phyloP scores from a whole-genome alignment of 2,797 vertebrate genomes.

The Phoebastria nigripes region DNA sequence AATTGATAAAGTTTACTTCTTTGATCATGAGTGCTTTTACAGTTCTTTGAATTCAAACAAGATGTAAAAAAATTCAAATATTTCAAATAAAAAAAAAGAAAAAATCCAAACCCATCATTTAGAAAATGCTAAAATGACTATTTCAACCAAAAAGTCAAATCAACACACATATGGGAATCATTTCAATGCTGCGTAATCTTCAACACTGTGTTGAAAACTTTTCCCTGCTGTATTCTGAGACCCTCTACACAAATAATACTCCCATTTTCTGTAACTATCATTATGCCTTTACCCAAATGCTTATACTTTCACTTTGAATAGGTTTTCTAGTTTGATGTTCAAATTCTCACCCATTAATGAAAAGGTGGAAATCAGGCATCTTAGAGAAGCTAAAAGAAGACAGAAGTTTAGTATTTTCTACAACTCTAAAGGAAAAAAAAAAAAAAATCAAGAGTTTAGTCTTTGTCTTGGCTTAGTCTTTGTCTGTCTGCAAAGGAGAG shows the following conservation, averaged over 20 bases:
- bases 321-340: not conserved
- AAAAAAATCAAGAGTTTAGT: not conserved
- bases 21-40: not conserved
- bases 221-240: not conserved
- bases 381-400: not conserved
- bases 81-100: not conserved
- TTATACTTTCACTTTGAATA: not conserved
- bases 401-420: not conserved
- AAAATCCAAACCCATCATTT: not conserved
- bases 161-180: not conserved
- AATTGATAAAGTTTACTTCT: not conserved
- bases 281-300: not conserved
- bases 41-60: not conserved
- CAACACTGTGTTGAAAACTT: not conserved
- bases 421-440: not conserved
- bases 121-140: not conserved
- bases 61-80: not conserved
- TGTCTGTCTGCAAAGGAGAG: not conserved
- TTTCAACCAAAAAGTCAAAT: not conserved
- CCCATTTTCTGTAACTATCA: not conserved
- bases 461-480: not conserved
- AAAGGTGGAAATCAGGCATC: not conserved
- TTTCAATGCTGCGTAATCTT: not conserved
- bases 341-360: not conserved
- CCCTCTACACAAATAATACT: not conserved